Percentiles rank a stretch among this genome's conserved stretches.
phyloP scores from a whole-genome alignment of 1,140 invertebrate genomes.

The Euborellia annulipes region DNA sequence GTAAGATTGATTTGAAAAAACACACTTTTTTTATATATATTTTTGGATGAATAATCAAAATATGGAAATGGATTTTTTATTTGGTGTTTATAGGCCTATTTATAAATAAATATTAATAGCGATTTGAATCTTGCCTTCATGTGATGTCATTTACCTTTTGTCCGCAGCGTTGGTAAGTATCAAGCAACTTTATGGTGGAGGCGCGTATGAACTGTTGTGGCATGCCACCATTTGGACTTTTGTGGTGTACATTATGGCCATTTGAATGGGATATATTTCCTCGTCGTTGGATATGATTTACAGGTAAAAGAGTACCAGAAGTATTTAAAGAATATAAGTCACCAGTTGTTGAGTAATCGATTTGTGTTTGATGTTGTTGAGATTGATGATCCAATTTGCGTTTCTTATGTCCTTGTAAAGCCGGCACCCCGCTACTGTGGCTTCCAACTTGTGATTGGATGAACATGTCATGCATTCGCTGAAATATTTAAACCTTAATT shows the following conservation, averaged over 20 bases:
- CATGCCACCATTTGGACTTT: constrained; percentile 20
- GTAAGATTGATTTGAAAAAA: too few species aligned
- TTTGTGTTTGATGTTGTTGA: constrained; percentile 11
- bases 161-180: constrained; percentile 50
- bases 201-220: constrained; percentile 45
- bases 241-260: constrained; percentile 16
- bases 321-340: constrained; percentile 11
- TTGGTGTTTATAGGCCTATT: too few species aligned
- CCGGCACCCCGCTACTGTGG: constrained; percentile 26
- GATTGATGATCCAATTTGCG: constrained; percentile 37
- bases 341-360: constrained; percentile 16
- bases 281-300: constrained; percentile 11
- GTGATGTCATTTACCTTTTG: constrained; percentile 38
- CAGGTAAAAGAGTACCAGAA: constrained; percentile 7
- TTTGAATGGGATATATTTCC: constrained; percentile 12
- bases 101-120: neutral
- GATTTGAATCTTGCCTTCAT: neutral
- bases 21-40: too few species aligned
- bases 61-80: too few species aligned
- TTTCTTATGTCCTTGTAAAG: constrained; percentile 31
- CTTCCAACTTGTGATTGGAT: constrained; percentile 45
- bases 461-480: constrained; percentile 58
- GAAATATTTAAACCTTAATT: too few species aligned
- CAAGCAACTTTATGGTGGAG: constrained; percentile 54
- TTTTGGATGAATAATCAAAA: too few species aligned